Evolutionary conservation across 1,140 invertebrate genomes (phyloP).

Genomic region (Drosophila subpulchrella): DNA sequence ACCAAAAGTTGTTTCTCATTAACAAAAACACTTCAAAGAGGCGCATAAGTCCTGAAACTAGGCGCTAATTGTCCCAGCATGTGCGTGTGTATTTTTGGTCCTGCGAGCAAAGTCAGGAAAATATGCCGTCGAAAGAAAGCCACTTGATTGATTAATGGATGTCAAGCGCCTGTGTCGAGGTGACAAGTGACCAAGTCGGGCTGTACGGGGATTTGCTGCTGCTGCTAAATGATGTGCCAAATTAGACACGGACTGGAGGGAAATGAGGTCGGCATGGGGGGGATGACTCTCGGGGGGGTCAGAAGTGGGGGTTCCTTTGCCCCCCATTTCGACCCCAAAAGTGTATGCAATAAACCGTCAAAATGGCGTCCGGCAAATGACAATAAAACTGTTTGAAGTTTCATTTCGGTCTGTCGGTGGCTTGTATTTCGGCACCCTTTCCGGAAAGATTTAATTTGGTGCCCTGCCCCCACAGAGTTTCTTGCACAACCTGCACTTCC

Average conservation of each 20-base stretch:
- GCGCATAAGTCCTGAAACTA: constrained; percentile 38
- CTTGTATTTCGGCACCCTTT: constrained; percentile 14
- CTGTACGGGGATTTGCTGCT: constrained; percentile 48
- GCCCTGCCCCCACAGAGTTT: constrained; percentile 41
- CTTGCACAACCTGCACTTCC: constrained; percentile 77
- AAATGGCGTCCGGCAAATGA: constrained; percentile 70
- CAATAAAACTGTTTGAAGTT: constrained; percentile 62
- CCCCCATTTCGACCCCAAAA: constrained; percentile 26
- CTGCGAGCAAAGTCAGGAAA: constrained; percentile 21
- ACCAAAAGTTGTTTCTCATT: constrained; percentile 53
- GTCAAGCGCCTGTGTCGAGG: constrained; percentile 65
- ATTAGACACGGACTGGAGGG: constrained; percentile 44
- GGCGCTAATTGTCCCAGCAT: constrained; percentile 58
- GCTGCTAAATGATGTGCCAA: constrained; percentile 76
- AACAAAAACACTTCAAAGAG: constrained; percentile 58
- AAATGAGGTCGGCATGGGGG: background rate
- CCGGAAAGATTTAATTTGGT: constrained; percentile 73
- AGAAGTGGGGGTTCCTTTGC: background rate
- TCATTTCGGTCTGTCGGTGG: constrained; percentile 2
- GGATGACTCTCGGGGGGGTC: background rate
- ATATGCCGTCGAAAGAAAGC: constrained; percentile 27
- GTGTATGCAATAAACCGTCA: constrained; percentile 72
- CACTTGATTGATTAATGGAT: constrained; percentile 77
- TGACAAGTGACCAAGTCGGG: constrained; percentile 72
- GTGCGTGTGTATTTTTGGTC: constrained; percentile 22